Evolutionary conservation across 2,797 vertebrate species (phyloP), one percentile per base, ranked within the genome.

Genomic region (Gila robusta): DNA sequence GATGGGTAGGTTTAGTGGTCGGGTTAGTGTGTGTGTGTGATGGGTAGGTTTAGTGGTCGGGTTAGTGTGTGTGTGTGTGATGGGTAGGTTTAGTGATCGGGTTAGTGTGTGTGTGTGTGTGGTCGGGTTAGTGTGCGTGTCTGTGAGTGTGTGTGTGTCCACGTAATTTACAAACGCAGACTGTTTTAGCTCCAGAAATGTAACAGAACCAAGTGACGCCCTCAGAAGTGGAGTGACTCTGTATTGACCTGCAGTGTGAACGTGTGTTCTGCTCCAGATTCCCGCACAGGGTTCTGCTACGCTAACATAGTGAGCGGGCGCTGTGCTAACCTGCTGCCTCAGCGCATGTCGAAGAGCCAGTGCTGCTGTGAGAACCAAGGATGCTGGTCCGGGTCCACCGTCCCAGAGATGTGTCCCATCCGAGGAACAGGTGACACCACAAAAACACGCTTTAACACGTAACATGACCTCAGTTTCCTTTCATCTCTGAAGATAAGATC

Each of bases 331-430:
- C 97, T 98, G 89, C 96, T 97, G 86, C 95, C 96, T 0, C 97
- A 98, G 93, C 96, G 94, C 7, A 85, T 97, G 90, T 96, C 97
- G 89, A 99, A 96, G 92, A 95, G 95, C 86, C 98, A 98, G 92
- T 99, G 98, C 90, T 99, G 98, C 92, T 99, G 98, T 52, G 97
- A 98, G 66, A 92, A 91, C 0, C 97, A 98, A 59, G 96, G 97
- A 39, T 99, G 98, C 94, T 99, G 98, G 98, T 96, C 98, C 0
- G 91, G 96, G 0, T 94, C 96, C 2, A 84, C 93, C 0, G 88
- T 94, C 9, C 97, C 98, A 0, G 97, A 98, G 84, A 97, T 98
- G 96, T 99, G 98, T 90, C 98, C 98, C 1, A 97, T 98, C 82
- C 94, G 95, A 84, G 96, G 97, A 90, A 96, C 98, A 0, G 98